Percentiles rank a stretch among this genome's conserved stretches.
Evolutionary conservation across 2,797 vertebrate genomes (phyloP).

Genomic region (Hippocampus kuda): DNA sequence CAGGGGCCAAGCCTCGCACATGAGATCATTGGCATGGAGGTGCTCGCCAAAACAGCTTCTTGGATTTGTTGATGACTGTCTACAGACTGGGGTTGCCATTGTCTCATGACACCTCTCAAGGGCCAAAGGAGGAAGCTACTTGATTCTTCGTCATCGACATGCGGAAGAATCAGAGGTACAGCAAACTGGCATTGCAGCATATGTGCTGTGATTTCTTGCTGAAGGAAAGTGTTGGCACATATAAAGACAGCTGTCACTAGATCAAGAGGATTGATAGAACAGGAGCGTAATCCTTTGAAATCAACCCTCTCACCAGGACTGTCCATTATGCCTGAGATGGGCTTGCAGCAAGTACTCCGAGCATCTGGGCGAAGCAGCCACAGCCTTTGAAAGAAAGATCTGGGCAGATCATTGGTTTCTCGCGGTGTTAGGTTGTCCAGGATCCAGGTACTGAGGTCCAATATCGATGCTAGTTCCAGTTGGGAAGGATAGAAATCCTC

Average conservation of each 20-base stretch:
- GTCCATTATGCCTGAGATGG: slow-evolving; percentile 3
- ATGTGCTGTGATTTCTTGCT: slow-evolving; percentile 67
- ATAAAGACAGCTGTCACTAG: slow-evolving; percentile 69
- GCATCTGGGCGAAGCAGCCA: slow-evolving; percentile 58
- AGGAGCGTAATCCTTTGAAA: slow-evolving; percentile 24
- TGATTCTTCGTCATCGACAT: slow-evolving; percentile 40
- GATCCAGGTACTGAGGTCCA: slow-evolving; percentile 54
- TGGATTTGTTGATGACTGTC: slow-evolving; percentile 27
- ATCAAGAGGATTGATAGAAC: slow-evolving; percentile 65
- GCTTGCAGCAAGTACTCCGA: slow-evolving; percentile 42
- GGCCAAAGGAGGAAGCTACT: slow-evolving; percentile 71
- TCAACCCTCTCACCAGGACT: slow-evolving; percentile 12
- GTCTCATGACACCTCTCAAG: slow-evolving; percentile 61
- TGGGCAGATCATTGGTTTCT: slow-evolving; percentile 51
- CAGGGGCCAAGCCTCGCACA: slow-evolving; percentile 57
- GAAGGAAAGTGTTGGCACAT: slow-evolving; percentile 69
- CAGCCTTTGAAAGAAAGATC: slow-evolving; percentile 56
- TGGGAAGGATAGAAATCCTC: slow-evolving; percentile 35
- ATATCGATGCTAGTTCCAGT: slow-evolving; percentile 47
- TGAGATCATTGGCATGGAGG: slow-evolving; percentile 59
- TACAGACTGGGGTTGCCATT: slow-evolving; percentile 55
- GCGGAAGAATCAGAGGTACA: slow-evolving; percentile 72
- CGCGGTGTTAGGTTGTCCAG: slow-evolving; percentile 37
- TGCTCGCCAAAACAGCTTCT: slow-evolving; percentile 62
- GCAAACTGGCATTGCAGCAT: slow-evolving; percentile 79